These are phyloP conservation scores for Leptogaster cylindrica DNA, from an alignment of 2,888 invertebrate species.

Conservation along the genomic window DNA sequence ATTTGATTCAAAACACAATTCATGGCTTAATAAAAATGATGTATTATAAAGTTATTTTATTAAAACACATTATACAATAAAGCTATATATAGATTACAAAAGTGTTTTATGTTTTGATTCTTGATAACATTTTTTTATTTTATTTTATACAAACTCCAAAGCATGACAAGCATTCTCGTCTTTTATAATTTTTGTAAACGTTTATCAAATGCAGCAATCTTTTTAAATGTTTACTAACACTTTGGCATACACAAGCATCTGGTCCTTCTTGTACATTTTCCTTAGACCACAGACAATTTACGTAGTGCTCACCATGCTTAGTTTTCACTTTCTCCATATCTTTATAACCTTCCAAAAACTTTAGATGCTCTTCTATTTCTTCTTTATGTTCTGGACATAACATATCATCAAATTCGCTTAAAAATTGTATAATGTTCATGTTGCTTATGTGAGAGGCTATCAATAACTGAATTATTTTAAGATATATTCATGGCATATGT, in stretches of 20 bases:
- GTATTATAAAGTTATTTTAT: too few relatives aligned
- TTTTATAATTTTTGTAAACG: background rate
- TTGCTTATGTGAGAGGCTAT: background rate
- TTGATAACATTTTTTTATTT: too few relatives aligned
- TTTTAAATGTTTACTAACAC: background rate
- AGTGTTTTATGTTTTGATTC: too few relatives aligned
- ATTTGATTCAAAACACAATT: too few relatives aligned
- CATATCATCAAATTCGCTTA: background rate
- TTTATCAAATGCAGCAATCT: background rate
- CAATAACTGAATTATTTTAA: slow-evolving; percentile 2
- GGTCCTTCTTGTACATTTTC: background rate
- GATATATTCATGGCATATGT: slow-evolving; percentile 17
- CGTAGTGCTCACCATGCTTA: background rate
- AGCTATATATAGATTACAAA: too few relatives aligned
- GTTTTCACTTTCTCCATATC: background rate
- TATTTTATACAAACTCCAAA: too few relatives aligned
- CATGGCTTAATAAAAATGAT: too few relatives aligned
- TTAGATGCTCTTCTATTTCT: background rate
- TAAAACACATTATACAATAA: too few relatives aligned
- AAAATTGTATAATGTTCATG: background rate
- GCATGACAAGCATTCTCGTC: background rate
- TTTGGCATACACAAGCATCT: background rate
- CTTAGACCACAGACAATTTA: background rate
- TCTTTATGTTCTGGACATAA: background rate
- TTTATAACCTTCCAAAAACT: background rate